Percentiles rank a stretch among this genome's conserved stretches.
These are phyloP conservation scores for Brachionus koreanus DNA, from an alignment of 1,140 invertebrate genomes.

Conservation along the genomic window DNA sequence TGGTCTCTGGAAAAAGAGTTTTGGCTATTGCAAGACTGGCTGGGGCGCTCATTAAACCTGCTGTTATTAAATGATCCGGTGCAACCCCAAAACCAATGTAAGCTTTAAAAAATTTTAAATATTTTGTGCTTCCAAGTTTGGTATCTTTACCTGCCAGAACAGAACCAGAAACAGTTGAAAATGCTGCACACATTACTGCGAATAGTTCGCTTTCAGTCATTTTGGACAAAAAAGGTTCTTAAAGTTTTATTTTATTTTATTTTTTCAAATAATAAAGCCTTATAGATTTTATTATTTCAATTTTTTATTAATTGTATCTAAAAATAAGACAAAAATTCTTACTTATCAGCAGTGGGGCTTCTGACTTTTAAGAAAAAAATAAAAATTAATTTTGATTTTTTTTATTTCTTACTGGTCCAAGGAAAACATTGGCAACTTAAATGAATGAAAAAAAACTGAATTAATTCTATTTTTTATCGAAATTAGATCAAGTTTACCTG, in stretches of 20 bases:
- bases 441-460: neutral
- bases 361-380: neutral
- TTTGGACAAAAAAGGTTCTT: slow-evolving; percentile 48
- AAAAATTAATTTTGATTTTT: neutral
- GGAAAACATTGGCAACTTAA: slow-evolving; percentile 55
- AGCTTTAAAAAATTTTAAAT: neutral
- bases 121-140: too few species aligned
- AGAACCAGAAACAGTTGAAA: slow-evolving; percentile 68
- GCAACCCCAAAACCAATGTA: slow-evolving; percentile 44
- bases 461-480: slow-evolving; percentile 48
- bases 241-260: neutral
- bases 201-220: slow-evolving; percentile 70
- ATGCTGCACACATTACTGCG: slow-evolving; percentile 84
- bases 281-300: too few species aligned
- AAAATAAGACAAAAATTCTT: neutral
- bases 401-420: slow-evolving; percentile 47
- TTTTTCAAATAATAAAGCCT: too few species aligned
- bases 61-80: slow-evolving; percentile 46
- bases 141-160: neutral
- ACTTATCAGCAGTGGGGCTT: slow-evolving; percentile 13
- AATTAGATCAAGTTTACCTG: slow-evolving; percentile 48
- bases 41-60: slow-evolving; percentile 47
- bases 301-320: too few species aligned
- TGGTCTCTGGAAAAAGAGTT: slow-evolving; percentile 46
- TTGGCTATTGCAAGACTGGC: slow-evolving; percentile 45